phyloP scores from a whole-genome alignment of 64 coral and sea anemone species.

The Montipora capricornis region DNA sequence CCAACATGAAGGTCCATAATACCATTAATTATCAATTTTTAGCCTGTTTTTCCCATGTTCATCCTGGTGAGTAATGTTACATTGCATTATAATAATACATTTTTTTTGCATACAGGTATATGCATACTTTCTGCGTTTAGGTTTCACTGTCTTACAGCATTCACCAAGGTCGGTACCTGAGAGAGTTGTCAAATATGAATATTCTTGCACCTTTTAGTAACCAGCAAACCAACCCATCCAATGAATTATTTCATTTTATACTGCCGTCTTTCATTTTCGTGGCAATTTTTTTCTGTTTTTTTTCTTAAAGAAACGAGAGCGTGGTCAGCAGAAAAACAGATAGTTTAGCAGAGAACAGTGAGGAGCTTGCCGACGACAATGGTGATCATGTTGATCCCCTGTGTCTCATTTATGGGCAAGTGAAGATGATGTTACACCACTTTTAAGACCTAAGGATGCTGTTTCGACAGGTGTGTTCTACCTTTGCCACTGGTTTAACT shows the following conservation, averaged over 20 bases:
- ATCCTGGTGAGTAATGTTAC: no score
- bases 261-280: background rate
- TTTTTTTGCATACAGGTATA: slow-evolving; percentile 68
- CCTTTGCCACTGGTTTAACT: no score
- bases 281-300: background rate
- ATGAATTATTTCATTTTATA: no score
- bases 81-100: no score
- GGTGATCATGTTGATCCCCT: slow-evolving; percentile 31
- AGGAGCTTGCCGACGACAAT: background rate
- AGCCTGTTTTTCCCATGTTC: no score
- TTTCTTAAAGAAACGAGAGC: background rate
- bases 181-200: background rate
- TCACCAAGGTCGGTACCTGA: slow-evolving; percentile 25
- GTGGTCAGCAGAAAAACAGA: background rate
- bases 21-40: no score
- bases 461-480: slow-evolving; percentile 57
- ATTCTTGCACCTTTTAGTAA: no score
- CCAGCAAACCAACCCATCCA: no score
- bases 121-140: slow-evolving; percentile 82
- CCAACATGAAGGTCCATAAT: no score
- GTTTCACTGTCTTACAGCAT: slow-evolving; percentile 78
- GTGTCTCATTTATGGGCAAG: slow-evolving; percentile 81
- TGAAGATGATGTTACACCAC: slow-evolving; percentile 62
- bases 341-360: background rate
- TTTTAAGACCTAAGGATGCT: slow-evolving; percentile 75